phyloP scores from a whole-genome alignment of 2,113 vertebrate species.

The Cairina moschata region DNA sequence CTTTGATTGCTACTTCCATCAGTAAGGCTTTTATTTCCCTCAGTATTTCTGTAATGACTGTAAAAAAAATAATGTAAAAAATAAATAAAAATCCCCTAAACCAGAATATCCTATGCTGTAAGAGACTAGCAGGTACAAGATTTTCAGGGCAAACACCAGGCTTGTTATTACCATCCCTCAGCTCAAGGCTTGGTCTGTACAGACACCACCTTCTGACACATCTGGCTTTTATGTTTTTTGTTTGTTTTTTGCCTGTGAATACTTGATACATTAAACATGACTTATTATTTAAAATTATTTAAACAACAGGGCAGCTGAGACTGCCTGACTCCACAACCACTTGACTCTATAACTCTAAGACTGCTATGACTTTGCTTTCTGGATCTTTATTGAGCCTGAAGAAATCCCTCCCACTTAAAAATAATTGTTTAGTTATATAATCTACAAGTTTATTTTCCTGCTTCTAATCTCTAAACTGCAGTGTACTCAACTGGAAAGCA shows the following conservation, averaged over 20 bases:
- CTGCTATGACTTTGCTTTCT: not conserved
- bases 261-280: not conserved
- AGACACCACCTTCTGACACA: not conserved
- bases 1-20: not conserved
- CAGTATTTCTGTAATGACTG: not conserved
- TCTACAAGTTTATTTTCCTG: not conserved
- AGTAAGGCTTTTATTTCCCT: not conserved
- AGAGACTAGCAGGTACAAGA: not conserved
- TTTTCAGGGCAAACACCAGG: not conserved
- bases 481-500: not conserved
- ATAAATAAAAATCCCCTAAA: not conserved
- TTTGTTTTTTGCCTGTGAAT: not conserved
- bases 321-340: not conserved
- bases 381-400: not conserved
- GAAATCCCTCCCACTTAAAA: not conserved
- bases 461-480: not conserved
- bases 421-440: too few relatives aligned
- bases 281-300: not conserved
- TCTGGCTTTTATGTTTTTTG: not conserved
- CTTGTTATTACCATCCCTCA: not conserved
- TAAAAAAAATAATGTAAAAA: not conserved
- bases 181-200: not conserved
- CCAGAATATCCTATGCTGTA: not conserved
- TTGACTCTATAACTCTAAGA: too few relatives aligned
- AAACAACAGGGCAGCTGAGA: not conserved